Evolutionary conservation across 2,797 vertebrate genomes (phyloP).

Genomic region (Alosa sapidissima): DNA sequence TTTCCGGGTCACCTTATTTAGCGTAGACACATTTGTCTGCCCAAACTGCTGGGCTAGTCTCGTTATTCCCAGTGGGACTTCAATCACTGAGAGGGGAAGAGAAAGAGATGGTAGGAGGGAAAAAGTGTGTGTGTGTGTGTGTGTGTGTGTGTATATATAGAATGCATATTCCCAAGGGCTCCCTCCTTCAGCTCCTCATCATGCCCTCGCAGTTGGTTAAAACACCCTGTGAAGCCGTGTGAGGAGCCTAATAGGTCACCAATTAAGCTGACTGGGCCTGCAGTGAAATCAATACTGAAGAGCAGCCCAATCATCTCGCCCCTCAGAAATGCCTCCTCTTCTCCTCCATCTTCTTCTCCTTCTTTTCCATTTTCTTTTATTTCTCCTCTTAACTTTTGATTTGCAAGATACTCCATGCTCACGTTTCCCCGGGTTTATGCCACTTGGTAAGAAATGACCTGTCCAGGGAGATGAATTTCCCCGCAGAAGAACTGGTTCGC

Average conservation of each 20-base stretch:
- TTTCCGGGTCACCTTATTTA: slow-evolving; percentile 56
- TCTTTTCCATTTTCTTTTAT: background rate
- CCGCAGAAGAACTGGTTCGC: slow-evolving; percentile 6
- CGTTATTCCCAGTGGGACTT: slow-evolving; percentile 43
- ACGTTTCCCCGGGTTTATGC: background rate
- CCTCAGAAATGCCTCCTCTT: background rate
- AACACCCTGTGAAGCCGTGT: slow-evolving; percentile 44
- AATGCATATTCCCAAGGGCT: slow-evolving; percentile 38
- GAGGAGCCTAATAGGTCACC: slow-evolving; percentile 36
- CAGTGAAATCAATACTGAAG: slow-evolving; percentile 43
- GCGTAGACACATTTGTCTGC: slow-evolving; percentile 44
- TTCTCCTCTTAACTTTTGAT: slow-evolving; percentile 18
- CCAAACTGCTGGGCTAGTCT: slow-evolving; percentile 47
- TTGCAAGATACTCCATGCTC: background rate
- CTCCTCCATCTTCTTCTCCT: background rate
- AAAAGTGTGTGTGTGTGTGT: background rate
- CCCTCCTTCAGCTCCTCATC: slow-evolving; percentile 18
- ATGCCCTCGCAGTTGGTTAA: slow-evolving; percentile 41
- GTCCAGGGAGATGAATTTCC: slow-evolving; percentile 11
- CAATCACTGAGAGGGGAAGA: slow-evolving; percentile 32
- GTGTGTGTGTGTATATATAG: background rate
- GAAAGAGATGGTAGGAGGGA: slow-evolving; percentile 21
- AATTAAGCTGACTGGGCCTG: slow-evolving; percentile 46
- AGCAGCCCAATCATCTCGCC: slow-evolving; percentile 44
- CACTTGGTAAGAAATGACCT: slow-evolving; percentile 27